phyloP scores from a whole-genome alignment of 2,888 invertebrate genomes.

The Pammene fasciana region DNA sequence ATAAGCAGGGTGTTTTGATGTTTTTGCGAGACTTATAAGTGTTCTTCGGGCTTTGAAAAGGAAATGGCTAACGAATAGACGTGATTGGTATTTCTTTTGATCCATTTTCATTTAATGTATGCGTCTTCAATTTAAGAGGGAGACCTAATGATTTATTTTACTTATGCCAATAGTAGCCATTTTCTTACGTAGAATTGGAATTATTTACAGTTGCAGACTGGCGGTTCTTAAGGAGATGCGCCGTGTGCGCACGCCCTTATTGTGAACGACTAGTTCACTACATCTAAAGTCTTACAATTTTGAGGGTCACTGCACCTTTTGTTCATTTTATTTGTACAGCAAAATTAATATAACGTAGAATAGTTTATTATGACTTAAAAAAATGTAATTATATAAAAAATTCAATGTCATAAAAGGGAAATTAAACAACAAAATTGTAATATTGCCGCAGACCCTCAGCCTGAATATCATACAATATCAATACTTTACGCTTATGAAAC shows the following conservation, averaged over 20 bases:
- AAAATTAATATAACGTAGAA: too few species aligned
- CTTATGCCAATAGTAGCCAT: constrained; percentile 26
- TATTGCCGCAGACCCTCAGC: too few species aligned
- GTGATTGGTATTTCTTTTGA: constrained; percentile 36
- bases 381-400: too few species aligned
- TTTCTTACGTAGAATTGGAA: constrained; percentile 37
- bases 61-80: constrained; percentile 31
- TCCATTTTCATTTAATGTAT: constrained; percentile 18
- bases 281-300: constrained; percentile 3
- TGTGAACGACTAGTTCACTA: constrained; percentile 5
- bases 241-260: constrained; percentile 57
- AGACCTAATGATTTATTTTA: background rate
- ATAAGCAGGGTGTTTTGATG: constrained; percentile 37
- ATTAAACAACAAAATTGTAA: too few species aligned
- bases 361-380: too few species aligned
- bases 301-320: constrained; percentile 27
- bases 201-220: constrained; percentile 39
- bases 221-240: constrained; percentile 49
- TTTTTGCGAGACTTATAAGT: constrained; percentile 37
- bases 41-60: constrained; percentile 37
- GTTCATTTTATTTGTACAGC: too few species aligned
- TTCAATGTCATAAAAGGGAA: too few species aligned
- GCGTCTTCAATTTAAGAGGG: constrained; percentile 11
- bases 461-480: too few species aligned
- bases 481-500: too few species aligned